Percentiles rank a stretch among this genome's conserved stretches.
Conservation (phyloP, 2,888 invertebrate genomes). For the Tipula helvola region DNA sequence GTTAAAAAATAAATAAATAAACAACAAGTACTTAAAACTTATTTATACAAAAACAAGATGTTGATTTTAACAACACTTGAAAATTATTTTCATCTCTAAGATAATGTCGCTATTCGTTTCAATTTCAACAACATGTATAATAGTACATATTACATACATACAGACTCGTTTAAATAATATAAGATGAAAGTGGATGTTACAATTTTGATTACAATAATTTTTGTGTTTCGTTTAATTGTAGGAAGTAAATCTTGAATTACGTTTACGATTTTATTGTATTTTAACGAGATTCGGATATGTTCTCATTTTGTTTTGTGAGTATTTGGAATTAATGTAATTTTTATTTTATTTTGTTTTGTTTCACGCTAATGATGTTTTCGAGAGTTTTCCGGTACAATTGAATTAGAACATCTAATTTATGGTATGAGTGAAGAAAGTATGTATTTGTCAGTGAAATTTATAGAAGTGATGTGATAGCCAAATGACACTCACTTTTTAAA, state of each 20-base stretch:
- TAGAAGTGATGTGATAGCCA: background rate
- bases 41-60: background rate
- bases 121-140: background rate
- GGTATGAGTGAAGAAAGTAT: background rate
- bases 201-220: background rate
- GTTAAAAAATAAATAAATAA: background rate
- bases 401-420: background rate
- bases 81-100: background rate
- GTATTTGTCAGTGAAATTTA: background rate
- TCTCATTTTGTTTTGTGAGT: background rate
- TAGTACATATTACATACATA: background rate
- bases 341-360: background rate
- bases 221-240: background rate
- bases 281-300: background rate
- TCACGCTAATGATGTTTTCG: background rate
- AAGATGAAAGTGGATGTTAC: background rate
- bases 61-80: background rate
- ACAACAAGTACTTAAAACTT: background rate
- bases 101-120: background rate
- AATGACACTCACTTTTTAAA: no score
- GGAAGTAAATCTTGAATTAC: slow-evolving; percentile 4
- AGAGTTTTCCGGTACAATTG: background rate
- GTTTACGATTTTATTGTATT: background rate
- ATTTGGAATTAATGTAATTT: background rate
- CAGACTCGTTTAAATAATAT: background rate